Evolutionary conservation across 1,140 invertebrate species (phyloP), one percentile per base, ranked within the genome.

Genomic region (Neotoxoptera formosana): DNA sequence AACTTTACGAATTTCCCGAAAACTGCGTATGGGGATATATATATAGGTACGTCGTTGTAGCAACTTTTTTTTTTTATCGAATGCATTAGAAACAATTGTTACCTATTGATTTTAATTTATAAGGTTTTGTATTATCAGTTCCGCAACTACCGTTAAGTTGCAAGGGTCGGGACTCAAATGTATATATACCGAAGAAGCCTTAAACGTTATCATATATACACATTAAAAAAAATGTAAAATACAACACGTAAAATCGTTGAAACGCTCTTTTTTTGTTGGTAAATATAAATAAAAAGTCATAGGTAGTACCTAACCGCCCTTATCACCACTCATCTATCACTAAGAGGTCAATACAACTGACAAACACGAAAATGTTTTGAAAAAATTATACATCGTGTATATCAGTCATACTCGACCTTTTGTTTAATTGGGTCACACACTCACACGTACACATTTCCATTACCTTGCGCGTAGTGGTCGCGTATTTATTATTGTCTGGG

Each of bases 31-130:
- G n/a, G 30, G 11, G 60, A 67, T 60, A 30, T 67, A 67, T 30
- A 17, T n/a, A n/a, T n/a, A 67, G 14, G 30, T n/a, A 67, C 11
- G 60, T n/a, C 60, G 30, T n/a, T 17, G 60, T 67, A n/a, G 60
- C n/a, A 67, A 21, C 51, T 53, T 8, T 67, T 53, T 53, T 60
- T 67, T 67, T n/a, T n/a, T n/a, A n/a, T 67, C 60, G 60, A 67
- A n/a, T n/a, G n/a, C 60, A n/a, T n/a, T n/a, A 67, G 11, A n/a
- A 67, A 67, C 60, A 14, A 67, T n/a, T 67, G 60, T 67, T n/a
- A n/a, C n/a, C n/a, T 67, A 67, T 67, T 67, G 60, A n/a, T 67
- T 67, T 67, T 67, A 67, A n/a, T n/a, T 67, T 67, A 60, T 67
- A 67, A n/a, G 60, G 25, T 30, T 67, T 67, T 67, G 14, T 67